phyloP scores from a whole-genome alignment of 2,888 invertebrate species.

The Geotrupes spiniger region DNA sequence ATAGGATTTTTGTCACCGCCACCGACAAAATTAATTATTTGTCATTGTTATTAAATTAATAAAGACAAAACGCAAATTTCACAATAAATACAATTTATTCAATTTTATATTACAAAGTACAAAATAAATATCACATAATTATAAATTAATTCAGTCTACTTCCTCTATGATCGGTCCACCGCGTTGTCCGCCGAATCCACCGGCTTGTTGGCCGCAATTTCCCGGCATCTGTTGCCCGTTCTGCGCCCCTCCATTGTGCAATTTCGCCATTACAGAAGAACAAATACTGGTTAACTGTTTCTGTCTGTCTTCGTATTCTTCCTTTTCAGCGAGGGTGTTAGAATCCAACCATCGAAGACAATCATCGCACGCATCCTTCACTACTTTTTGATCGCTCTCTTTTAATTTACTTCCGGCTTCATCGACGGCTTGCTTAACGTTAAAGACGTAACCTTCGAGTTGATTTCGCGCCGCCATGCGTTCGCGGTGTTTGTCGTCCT shows the following conservation, averaged over 20 bases:
- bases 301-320: constrained; percentile 63
- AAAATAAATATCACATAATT: no score
- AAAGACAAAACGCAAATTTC: no score
- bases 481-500: constrained; percentile 67
- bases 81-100: no score
- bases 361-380: constrained; percentile 56
- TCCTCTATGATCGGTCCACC: constrained; percentile 59
- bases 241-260: constrained; percentile 47
- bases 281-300: constrained; percentile 52
- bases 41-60: no score
- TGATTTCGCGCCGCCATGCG: constrained; percentile 68
- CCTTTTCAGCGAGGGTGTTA: constrained; percentile 64
- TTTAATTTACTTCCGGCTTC: constrained; percentile 62
- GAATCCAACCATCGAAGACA: constrained; percentile 65
- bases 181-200: constrained; percentile 23
- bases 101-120: no score
- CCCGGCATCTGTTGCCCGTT: constrained; percentile 35
- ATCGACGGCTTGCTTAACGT: constrained; percentile 64
- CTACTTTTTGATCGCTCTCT: constrained; percentile 62
- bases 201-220: no score
- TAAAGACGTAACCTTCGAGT: constrained; percentile 68
- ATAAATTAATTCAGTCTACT: constrained; percentile 56
- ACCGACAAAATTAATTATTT: no score
- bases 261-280: constrained; percentile 61
- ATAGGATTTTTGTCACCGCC: no score